Evolutionary conservation across 1,140 invertebrate species (phyloP).

Genomic region (Potamilus streckersoni): DNA sequence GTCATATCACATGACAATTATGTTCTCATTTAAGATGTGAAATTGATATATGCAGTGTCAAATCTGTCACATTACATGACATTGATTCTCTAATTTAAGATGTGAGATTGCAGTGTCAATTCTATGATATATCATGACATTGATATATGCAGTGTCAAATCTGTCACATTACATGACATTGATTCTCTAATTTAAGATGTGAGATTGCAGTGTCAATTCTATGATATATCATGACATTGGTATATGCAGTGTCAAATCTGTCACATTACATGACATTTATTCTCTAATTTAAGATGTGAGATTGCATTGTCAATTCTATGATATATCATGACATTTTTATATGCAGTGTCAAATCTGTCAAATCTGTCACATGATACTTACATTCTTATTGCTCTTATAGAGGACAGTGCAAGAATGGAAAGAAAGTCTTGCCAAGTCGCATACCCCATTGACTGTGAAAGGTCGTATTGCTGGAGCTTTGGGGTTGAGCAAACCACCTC

Average conservation of each 20-base stretch:
- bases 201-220: no score
- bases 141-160: background rate
- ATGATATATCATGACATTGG: no score
- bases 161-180: no score
- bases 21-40: no score
- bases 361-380: background rate
- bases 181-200: no score
- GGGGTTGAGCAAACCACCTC: slow-evolving; percentile 63
- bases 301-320: background rate
- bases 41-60: no score
- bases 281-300: no score
- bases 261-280: no score
- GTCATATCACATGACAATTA: no score
- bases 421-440: slow-evolving; percentile 20
- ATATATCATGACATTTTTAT: background rate
- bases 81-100: no score
- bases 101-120: background rate
- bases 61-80: no score
- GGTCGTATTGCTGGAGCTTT: slow-evolving; percentile 67
- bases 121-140: background rate
- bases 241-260: no score
- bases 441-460: slow-evolving; percentile 56
- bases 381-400: slow-evolving; percentile 8
- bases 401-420: slow-evolving; percentile 6
- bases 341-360: background rate